phyloP scores from a whole-genome alignment of 1,140 invertebrate species.

The Lepidurus couesii region DNA sequence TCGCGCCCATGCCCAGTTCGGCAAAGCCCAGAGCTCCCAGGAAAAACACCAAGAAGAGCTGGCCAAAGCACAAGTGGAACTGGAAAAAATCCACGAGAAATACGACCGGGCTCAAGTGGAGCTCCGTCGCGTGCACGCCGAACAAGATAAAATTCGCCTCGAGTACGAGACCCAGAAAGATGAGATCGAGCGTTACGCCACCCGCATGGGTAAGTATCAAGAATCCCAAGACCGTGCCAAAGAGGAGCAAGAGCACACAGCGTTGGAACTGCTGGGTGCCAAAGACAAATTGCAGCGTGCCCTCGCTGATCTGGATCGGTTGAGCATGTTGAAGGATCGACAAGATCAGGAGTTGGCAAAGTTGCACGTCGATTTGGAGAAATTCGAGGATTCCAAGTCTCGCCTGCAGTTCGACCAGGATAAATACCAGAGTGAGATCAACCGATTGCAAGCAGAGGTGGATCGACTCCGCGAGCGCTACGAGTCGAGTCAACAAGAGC shows the following conservation, averaged over 20 bases:
- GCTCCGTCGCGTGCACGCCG: slow-evolving; percentile 69
- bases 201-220: slow-evolving; percentile 69
- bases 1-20: slow-evolving; percentile 69
- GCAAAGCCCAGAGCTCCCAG: slow-evolving; percentile 71
- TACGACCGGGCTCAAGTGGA: slow-evolving; percentile 77
- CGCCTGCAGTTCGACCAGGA: slow-evolving; percentile 79
- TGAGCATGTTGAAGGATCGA: slow-evolving; percentile 53
- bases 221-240: slow-evolving; percentile 65
- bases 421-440: slow-evolving; percentile 41
- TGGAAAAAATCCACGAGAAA: slow-evolving; percentile 85
- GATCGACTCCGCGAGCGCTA: slow-evolving; percentile 68
- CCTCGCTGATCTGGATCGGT: slow-evolving; percentile 65
- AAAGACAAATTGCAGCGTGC: slow-evolving; percentile 76
- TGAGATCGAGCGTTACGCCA: slow-evolving; percentile 65
- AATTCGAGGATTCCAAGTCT: slow-evolving; percentile 66
- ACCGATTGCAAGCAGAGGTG: slow-evolving; percentile 55
- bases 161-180: slow-evolving; percentile 65
- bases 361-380: slow-evolving; percentile 64
- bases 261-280: slow-evolving; percentile 74
- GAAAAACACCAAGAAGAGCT: slow-evolving; percentile 86
- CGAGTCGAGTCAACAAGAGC: slow-evolving; percentile 64
- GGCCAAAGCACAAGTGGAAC: slow-evolving; percentile 72
- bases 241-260: slow-evolving; percentile 70
- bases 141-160: slow-evolving; percentile 60
- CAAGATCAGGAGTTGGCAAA: slow-evolving; percentile 57